Evolutionary conservation across 1,140 invertebrate species (phyloP).

Genomic region (Diprion similis): DNA sequence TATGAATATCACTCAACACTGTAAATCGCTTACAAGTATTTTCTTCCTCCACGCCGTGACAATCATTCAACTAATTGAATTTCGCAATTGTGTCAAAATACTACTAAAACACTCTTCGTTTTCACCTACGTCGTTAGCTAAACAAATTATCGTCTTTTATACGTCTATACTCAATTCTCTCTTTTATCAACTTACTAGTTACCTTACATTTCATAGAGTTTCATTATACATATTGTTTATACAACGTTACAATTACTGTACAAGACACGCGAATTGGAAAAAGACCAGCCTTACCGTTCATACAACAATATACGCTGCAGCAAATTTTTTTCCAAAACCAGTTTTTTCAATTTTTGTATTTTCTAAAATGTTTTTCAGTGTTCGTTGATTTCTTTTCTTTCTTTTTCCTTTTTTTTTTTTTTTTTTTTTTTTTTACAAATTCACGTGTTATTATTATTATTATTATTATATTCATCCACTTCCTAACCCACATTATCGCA

Average conservation of each 20-base stretch:
- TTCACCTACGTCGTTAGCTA: not conserved
- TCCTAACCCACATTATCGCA: too few relatives aligned
- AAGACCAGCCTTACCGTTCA: too few relatives aligned
- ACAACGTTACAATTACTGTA: constrained; percentile 6
- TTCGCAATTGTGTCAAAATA: constrained; percentile 46
- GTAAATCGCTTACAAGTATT: not conserved
- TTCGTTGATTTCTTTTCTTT: too few relatives aligned
- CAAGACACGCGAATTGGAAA: not conserved
- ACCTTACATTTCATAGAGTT: not conserved
- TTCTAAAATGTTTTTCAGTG: too few relatives aligned
- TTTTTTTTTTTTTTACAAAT: too few relatives aligned
- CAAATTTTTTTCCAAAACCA: too few relatives aligned
- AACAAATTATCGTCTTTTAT: not conserved
- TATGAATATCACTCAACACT: not conserved
- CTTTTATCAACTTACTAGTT: not conserved
- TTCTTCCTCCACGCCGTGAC: not conserved
- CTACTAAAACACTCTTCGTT: constrained; percentile 41
- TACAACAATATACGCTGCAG: too few relatives aligned
- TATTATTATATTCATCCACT: too few relatives aligned
- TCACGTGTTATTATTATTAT: too few relatives aligned
- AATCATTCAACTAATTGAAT: not conserved
- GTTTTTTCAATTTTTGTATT: too few relatives aligned
- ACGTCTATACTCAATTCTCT: not conserved
- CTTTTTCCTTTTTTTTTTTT: too few relatives aligned
- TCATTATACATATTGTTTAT: not conserved